A percentile compares a stretch with the other conserved stretches of the same genome.
Conservation (phyloP, 2,888 invertebrate species). For the Plagodis pulveraria region DNA sequence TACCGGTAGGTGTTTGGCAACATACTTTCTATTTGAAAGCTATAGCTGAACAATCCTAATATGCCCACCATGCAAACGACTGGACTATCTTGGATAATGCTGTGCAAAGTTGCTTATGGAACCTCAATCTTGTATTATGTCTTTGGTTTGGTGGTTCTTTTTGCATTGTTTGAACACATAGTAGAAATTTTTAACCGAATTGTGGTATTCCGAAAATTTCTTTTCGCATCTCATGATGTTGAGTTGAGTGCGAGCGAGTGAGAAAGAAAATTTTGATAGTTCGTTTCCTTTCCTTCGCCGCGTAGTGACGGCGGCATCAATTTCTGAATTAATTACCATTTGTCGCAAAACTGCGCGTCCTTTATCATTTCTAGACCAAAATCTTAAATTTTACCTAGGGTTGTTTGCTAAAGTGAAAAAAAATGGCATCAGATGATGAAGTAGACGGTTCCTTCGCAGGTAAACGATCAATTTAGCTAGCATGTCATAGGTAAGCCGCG, state of each 20-base stretch:
- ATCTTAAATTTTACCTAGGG: conserved; percentile 64
- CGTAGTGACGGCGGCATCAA: conserved; percentile 84
- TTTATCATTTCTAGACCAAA: conserved; percentile 79
- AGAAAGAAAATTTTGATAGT: conserved; percentile 68
- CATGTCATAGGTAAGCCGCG: conserved; percentile 85
- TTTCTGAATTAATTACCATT: conserved; percentile 85
- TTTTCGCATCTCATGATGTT: conserved; percentile 52
- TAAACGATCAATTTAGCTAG: conserved; percentile 86
- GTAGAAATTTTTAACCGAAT: conserved; percentile 26
- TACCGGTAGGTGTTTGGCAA: too few relatives aligned
- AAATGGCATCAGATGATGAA: conserved; percentile 95
- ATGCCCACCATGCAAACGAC: too few relatives aligned
- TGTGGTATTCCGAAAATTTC: conserved; percentile 47
- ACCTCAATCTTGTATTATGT: too few relatives aligned
- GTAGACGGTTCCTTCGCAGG: conserved; percentile 94
- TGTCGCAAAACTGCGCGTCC: conserved; percentile 85
- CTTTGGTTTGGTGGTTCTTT: too few relatives aligned
- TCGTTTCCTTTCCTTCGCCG: conserved; percentile 44
- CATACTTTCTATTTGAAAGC: too few relatives aligned
- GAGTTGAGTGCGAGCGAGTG: conserved; percentile 53
- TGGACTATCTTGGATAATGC: too few relatives aligned
- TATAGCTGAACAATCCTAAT: too few relatives aligned
- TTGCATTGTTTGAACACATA: not conserved
- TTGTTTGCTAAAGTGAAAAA: conserved; percentile 71
- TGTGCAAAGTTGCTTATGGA: too few relatives aligned